Evolutionary conservation across 1,140 invertebrate species (phyloP).

Genomic region (Mactra quadrangularis): DNA sequence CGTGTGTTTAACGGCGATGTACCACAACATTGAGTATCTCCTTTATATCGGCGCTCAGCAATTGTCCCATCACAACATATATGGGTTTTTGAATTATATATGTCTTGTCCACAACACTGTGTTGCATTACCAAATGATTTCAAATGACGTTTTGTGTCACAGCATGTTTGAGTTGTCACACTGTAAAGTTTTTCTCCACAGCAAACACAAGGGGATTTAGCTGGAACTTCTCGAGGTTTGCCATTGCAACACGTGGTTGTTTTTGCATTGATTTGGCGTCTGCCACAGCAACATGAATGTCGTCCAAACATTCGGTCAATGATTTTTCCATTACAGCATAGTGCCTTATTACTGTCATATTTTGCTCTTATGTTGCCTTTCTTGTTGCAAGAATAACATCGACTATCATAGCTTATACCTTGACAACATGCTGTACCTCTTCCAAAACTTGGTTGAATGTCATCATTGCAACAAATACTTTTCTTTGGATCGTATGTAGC

Average conservation of each 20-base stretch:
- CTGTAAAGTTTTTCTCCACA: constrained; percentile 18
- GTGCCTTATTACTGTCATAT: neutral
- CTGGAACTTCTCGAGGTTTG: neutral
- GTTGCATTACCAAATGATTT: neutral
- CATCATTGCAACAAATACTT: constrained; percentile 25
- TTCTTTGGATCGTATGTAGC: neutral
- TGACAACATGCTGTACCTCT: neutral
- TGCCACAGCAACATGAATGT: constrained; percentile 13
- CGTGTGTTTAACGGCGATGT: neutral
- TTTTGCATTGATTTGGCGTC: neutral
- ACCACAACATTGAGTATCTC: constrained; percentile 21
- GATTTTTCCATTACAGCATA: constrained; percentile 28
- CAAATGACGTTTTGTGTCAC: neutral
- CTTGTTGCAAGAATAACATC: neutral
- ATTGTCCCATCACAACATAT: constrained; percentile 22
- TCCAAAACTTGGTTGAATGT: neutral
- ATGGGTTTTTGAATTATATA: constrained; percentile 11
- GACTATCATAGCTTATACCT: neutral
- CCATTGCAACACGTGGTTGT: constrained; percentile 10
- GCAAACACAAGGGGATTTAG: constrained; percentile 6
- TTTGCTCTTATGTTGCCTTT: neutral
- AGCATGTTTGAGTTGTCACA: constrained; percentile 21
- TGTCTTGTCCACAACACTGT: constrained; percentile 18
- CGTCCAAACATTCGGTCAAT: neutral
- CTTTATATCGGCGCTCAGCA: neutral